Evolutionary conservation across 2,888 invertebrate species (phyloP).

Genomic region (Cenopis cana): DNA sequence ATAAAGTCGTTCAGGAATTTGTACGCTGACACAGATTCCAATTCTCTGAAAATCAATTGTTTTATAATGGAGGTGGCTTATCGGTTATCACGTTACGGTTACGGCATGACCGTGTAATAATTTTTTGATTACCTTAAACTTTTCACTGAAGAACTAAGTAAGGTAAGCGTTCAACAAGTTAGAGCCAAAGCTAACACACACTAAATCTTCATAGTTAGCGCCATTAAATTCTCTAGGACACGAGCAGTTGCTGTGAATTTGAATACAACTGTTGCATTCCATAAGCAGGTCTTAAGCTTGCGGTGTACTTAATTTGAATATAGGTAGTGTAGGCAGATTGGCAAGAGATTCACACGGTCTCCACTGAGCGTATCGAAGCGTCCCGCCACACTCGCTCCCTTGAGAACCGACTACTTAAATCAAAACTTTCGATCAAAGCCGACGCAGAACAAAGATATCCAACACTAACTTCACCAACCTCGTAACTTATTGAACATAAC

Average conservation of each 20-base stretch:
- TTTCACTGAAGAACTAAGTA: not conserved
- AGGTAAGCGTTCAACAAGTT: not conserved
- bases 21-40: not conserved
- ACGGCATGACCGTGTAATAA: no score
- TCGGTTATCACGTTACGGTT: no score
- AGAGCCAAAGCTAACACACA: not conserved
- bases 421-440: slow-evolving; percentile 49
- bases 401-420: slow-evolving; percentile 50
- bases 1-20: not conserved
- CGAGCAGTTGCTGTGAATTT: not conserved
- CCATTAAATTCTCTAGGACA: not conserved
- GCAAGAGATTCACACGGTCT: slow-evolving; percentile 51
- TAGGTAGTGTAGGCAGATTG: slow-evolving; percentile 14
- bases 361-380: slow-evolving; percentile 47
- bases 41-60: not conserved
- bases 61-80: no score
- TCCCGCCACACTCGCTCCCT: slow-evolving; percentile 49
- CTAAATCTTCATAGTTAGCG: slow-evolving; percentile 6
- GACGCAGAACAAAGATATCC: slow-evolving; percentile 42
- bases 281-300: not conserved
- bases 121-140: no score
- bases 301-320: slow-evolving; percentile 18
- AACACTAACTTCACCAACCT: slow-evolving; percentile 9
- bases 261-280: slow-evolving; percentile 18
- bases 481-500: not conserved